phyloP scores from a whole-genome alignment of 1,140 invertebrate species.

The Helicoverpa armigera region DNA sequence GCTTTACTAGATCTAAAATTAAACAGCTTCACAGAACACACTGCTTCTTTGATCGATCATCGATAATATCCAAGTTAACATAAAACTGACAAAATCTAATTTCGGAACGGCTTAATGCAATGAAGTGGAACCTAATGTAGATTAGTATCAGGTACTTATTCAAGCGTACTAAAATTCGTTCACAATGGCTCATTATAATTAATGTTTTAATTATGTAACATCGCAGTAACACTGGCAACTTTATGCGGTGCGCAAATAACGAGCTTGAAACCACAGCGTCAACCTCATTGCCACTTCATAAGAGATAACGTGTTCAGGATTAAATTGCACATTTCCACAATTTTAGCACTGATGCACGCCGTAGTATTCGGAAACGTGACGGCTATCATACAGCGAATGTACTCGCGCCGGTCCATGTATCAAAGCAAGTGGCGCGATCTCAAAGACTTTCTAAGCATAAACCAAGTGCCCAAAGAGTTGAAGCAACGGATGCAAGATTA shows the following conservation, averaged over 20 bases:
- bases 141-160: conserved; percentile 16
- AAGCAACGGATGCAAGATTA: conserved; percentile 99
- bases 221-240: conserved; percentile 24
- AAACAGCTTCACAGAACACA: conserved; percentile 5
- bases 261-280: conserved; percentile 32
- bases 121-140: conserved; percentile 18
- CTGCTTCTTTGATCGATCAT: conserved; percentile 24
- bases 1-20: conserved; percentile 12
- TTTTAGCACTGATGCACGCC: conserved; percentile 97
- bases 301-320: neutral
- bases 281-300: conserved; percentile 8
- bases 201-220: conserved; percentile 16
- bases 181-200: conserved; percentile 18
- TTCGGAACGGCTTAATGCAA: neutral
- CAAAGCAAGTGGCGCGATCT: conserved; percentile 98
- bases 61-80: conserved; percentile 12
- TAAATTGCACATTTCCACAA: conserved; percentile 30
- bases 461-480: conserved; percentile 98
- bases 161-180: neutral
- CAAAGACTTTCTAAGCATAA: conserved; percentile 98
- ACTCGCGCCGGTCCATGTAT: conserved; percentile 98
- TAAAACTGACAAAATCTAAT: conserved; percentile 30
- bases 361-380: conserved; percentile 99
- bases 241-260: conserved; percentile 4
- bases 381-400: conserved; percentile 99